Conservation (phyloP, 2,797 vertebrate genomes). For the Percopsis omiscomaycus region DNA sequence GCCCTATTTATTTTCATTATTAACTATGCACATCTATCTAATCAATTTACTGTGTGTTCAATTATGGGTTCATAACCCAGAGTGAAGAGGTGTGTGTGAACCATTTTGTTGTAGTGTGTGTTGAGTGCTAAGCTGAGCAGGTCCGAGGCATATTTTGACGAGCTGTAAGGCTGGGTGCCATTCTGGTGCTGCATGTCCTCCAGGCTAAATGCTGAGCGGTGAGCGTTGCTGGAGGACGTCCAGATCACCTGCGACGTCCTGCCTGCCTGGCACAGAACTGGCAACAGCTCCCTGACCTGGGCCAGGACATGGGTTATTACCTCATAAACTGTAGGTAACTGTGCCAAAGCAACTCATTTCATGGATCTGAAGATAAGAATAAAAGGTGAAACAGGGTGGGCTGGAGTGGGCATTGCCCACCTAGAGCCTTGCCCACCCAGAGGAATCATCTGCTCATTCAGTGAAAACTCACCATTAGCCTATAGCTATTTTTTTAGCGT, state of each 20-base stretch:
- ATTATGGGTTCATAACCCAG: too few species aligned
- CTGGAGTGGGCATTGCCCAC: too few species aligned
- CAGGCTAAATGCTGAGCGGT: conserved; percentile 84
- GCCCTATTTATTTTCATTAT: too few species aligned
- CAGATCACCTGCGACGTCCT: conserved; percentile 83
- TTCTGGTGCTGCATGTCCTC: conserved; percentile 87
- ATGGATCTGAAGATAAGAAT: neutral
- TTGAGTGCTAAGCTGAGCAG: conserved; percentile 91
- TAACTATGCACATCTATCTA: too few species aligned
- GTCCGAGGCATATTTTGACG: conserved; percentile 94
- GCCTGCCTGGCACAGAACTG: conserved; percentile 77
- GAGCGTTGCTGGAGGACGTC: conserved; percentile 94
- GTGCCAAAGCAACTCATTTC: neutral
- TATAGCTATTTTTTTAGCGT: too few species aligned
- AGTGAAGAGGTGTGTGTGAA: conserved; percentile 39
- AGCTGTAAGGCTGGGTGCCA: conserved; percentile 91
- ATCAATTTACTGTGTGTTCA: too few species aligned
- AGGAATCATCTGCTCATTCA: too few species aligned
- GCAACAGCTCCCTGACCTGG: conserved; percentile 88
- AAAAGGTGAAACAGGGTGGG: neutral
- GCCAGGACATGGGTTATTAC: neutral
- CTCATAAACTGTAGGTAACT: neutral
- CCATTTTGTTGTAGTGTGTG: conserved; percentile 84
- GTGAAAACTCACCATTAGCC: too few species aligned
- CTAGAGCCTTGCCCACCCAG: too few species aligned